Evolutionary conservation across 2,113 vertebrate species (phyloP), one percentile per base, ranked within the genome.

Genomic region (Atherinomorus stipes): DNA sequence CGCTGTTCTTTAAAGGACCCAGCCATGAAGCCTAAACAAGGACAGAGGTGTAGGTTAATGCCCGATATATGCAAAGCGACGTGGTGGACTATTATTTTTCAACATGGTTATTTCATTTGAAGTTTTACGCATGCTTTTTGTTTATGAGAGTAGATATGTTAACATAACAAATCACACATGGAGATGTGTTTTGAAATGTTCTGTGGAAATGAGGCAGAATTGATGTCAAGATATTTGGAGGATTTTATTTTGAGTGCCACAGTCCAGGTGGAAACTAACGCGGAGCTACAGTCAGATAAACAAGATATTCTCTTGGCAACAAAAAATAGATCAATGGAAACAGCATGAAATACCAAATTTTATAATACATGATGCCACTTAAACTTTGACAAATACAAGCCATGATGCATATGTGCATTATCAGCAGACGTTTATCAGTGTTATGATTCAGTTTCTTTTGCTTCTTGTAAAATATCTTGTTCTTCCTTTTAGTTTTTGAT

Each of bases 51-150:
- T 54, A 50, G 62, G 52, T 78, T 50, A 61, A 86, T 84, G 83
- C 83, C 78, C 71, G 71, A 64, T 49, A 53, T 72, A 89, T 84
- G 69, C 71, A 88, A 85, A 80, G 50, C 64, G 63, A 73, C 26
- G 45, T 64, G 57, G 58, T 52, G 82, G 80, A 85, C 44, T 64
- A 28, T 69, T 47, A 61, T 72, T 83, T 76, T 62, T 57, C 75
- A 67, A 38, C 37, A 40, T 49, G 71, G 40, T 61, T 82, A 73
- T 84, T 88, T 68, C 4, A 61, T 84, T 84, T 80, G 62, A 83
- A 71, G 65, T 83, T 77, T 78, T 70, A 37, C 15, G 58, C 75
- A 78, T 84, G 71, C 25, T 74, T 78, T 53, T 47, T 60, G 22
- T 82, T 77, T 66, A 60, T 71, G 45, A 52, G 13, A 71, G 52